Base-by-base conservation (phyloP, 2,797 vertebrate genomes). In the Enteromius treurensis region DNA sequence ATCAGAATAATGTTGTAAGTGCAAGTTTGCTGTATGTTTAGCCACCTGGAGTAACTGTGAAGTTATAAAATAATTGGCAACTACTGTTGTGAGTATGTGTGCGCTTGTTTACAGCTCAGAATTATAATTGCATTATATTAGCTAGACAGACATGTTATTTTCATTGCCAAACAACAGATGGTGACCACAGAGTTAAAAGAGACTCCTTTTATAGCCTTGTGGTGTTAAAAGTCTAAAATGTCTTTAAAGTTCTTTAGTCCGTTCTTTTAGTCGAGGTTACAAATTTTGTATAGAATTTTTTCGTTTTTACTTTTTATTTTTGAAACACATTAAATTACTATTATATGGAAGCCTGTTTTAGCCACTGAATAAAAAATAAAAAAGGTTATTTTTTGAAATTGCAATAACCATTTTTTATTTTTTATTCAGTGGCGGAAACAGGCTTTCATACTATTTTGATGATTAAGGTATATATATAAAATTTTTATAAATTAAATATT, bases 21-120 rank as follows among this genome's bases (percentile, higher is more conserved):
- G 7, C 23, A 17, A 47, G 73, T 60, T 62, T 17, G 9, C 42
- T 42, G 23, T 45, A 37, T 77, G 58, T 15, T 64, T 65, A 65
- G 5, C 42, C 76, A 78, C 23, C 42, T 65, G 76, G 42, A 49
- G 60, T 32, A 49, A 65, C 42, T 64, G 40, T 34, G 26, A 65
- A 65, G 40, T 78, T 40, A 65, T 49, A 34, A 78, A 65, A 32
- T 58, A 76, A 76, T 76, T 55, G 34, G 11, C 21, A 55, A 23
- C 6, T 58, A 37, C 19, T 58, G 21, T 75, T 75, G 55, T 75
- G 32, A 40, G n/a, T 76, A 58, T 76, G 32, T 23, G 34, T 23
- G 23, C 1, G 1, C 51, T 58, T 76, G 53, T 58, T 76, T 60
- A 49, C 19, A 65, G 26, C 3, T 65, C 21, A 8, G 34, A 67